A percentile compares a stretch with the other conserved stretches of the same genome.
These are phyloP conservation scores for Sula dactylatra DNA, from an alignment of 2,113 vertebrate species.

Conservation along the genomic window DNA sequence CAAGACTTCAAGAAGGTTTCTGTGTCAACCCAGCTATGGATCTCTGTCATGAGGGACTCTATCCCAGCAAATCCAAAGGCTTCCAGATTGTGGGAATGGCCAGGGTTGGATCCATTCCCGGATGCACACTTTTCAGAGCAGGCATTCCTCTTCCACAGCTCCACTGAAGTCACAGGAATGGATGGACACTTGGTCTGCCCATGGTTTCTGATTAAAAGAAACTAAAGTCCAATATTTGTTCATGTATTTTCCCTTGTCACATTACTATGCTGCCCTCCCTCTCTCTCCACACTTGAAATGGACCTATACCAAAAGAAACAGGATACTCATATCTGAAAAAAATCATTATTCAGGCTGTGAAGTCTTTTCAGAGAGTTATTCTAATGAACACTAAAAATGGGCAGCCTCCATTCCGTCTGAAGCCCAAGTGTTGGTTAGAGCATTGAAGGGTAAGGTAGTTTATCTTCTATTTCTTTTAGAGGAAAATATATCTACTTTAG, in stretches of 20 bases:
- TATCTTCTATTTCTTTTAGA: not conserved
- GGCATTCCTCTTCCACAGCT: not conserved
- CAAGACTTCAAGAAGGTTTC: not conserved
- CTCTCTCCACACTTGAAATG: not conserved
- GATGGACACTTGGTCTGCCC: not conserved
- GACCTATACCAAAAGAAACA: not conserved
- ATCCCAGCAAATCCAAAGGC: not conserved
- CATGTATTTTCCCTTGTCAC: not conserved
- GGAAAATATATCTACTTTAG: not conserved
- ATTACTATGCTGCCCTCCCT: not conserved
- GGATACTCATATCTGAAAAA: not conserved
- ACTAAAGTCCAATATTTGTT: not conserved
- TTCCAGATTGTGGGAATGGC: not conserved
- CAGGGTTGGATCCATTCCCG: not conserved
- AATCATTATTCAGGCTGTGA: not conserved
- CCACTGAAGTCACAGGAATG: not conserved
- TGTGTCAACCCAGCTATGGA: not conserved
- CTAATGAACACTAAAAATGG: not conserved
- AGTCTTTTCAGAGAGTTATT: not conserved
- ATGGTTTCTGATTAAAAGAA: not conserved
- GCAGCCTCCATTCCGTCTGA: not conserved
- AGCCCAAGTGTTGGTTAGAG: not conserved
- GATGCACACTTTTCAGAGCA: not conserved
- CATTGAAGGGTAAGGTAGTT: not conserved
- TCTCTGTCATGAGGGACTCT: not conserved